A percentile compares a stretch with the other conserved stretches of the same genome.
phyloP scores from a whole-genome alignment of 2,113 vertebrate species.

The Dasyprocta punctata region DNA sequence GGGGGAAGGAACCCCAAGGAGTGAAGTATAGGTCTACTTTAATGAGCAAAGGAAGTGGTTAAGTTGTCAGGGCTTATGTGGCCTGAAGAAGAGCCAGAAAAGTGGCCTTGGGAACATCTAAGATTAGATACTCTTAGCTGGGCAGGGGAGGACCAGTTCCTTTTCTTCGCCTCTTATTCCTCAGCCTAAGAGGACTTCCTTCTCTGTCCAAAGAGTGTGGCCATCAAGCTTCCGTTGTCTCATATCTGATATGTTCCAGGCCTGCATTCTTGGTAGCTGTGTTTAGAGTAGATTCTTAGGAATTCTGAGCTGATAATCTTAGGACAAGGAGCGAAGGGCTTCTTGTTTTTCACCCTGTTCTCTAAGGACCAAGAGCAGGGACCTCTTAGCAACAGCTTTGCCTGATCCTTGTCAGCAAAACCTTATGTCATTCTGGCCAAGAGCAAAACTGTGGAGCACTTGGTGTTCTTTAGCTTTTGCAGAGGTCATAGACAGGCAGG shows the following conservation, averaged over 20 bases:
- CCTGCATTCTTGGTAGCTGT: neutral
- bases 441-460: slow-evolving; percentile 69
- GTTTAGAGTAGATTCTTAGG: slow-evolving; percentile 47
- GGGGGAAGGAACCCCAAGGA: neutral
- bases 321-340: slow-evolving; percentile 27
- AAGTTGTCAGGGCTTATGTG: slow-evolving; percentile 35
- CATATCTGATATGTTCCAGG: neutral
- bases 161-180: neutral
- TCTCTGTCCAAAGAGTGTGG: neutral
- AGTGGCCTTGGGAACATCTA: neutral
- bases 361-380: slow-evolving; percentile 49
- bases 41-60: slow-evolving; percentile 61
- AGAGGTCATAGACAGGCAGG: slow-evolving; percentile 70
- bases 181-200: neutral
- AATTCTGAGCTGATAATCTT: slow-evolving; percentile 45
- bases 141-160: neutral
- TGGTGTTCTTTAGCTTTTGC: slow-evolving; percentile 72
- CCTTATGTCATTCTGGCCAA: slow-evolving; percentile 45
- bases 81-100: slow-evolving; percentile 31
- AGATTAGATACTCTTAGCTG: neutral
- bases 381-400: slow-evolving; percentile 58
- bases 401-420: slow-evolving; percentile 29
- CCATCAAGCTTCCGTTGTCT: slow-evolving; percentile 2
- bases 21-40: slow-evolving; percentile 26
- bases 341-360: slow-evolving; percentile 27